These are phyloP conservation scores for Aphelinus certus DNA, from an alignment of 1,140 invertebrate genomes.

Conservation along the genomic window DNA sequence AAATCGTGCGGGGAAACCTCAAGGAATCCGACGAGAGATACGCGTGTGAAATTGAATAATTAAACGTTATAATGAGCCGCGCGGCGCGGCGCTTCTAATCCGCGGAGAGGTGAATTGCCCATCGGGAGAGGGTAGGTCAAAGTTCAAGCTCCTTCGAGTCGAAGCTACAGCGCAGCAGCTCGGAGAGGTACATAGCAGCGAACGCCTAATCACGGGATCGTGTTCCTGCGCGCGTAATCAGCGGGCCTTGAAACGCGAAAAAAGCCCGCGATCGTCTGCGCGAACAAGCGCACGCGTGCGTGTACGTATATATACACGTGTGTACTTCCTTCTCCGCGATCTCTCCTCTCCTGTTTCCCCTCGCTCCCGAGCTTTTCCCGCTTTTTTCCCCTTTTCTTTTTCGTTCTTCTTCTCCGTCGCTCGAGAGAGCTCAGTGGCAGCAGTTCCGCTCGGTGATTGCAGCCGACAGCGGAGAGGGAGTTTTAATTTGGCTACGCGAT, in stretches of 20 bases:
- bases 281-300: background rate
- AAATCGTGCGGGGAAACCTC: no score
- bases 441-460: no score
- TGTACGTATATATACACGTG: background rate
- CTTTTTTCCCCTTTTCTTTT: slow-evolving; percentile 14
- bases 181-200: background rate
- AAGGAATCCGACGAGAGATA: no score
- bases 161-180: no score
- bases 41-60: no score
- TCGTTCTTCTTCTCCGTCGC: background rate
- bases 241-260: no score
- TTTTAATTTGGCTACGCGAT: no score
- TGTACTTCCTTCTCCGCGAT: background rate
- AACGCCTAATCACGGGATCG: slow-evolving; percentile 10
- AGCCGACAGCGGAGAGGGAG: no score
- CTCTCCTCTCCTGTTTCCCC: background rate
- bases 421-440: background rate
- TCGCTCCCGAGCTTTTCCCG: background rate
- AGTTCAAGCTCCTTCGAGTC: background rate
- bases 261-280: background rate
- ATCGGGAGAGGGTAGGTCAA: background rate
- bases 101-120: no score
- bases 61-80: no score
- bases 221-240: slow-evolving; percentile 13
- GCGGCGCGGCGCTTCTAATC: no score